Conservation (phyloP, 2,888 invertebrate genomes). For the Geophilus truncorum region DNA sequence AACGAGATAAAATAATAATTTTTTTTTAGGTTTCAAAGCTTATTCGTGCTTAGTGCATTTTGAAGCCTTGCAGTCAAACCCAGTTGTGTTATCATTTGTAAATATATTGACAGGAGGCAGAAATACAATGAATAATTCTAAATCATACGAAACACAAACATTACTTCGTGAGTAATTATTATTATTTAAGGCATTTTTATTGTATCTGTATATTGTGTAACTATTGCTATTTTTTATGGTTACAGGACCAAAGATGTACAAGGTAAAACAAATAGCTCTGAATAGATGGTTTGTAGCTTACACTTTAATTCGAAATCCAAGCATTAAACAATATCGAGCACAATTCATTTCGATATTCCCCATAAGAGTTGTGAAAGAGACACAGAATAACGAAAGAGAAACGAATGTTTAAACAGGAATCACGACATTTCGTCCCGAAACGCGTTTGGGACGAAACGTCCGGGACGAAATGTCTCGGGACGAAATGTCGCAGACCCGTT, state of each 20-base stretch:
- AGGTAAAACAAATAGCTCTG: neutral
- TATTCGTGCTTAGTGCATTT: neutral
- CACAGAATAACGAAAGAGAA: neutral
- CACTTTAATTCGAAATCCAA: neutral
- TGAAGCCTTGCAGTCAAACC: slow-evolving; percentile 11
- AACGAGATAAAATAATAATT: too few species aligned
- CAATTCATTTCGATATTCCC: neutral
- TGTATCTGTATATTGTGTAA: too few species aligned
- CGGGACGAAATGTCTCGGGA: too few species aligned
- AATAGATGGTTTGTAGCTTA: neutral
- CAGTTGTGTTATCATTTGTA: neutral
- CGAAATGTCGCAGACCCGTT: too few species aligned
- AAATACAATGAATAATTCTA: neutral
- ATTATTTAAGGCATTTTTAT: too few species aligned
- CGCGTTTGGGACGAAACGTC: too few species aligned
- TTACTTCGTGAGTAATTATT: neutral
- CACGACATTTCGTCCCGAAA: too few species aligned
- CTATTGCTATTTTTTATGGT: neutral
- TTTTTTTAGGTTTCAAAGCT: slow-evolving; percentile 15
- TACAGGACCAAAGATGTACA: neutral
- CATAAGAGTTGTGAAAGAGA: neutral
- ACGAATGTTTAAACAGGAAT: neutral
- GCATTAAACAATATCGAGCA: neutral
- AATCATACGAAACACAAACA: neutral
- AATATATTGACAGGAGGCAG: neutral